Evolutionary conservation across 2,888 invertebrate species (phyloP).

Genomic region (Microplitis manilae): DNA sequence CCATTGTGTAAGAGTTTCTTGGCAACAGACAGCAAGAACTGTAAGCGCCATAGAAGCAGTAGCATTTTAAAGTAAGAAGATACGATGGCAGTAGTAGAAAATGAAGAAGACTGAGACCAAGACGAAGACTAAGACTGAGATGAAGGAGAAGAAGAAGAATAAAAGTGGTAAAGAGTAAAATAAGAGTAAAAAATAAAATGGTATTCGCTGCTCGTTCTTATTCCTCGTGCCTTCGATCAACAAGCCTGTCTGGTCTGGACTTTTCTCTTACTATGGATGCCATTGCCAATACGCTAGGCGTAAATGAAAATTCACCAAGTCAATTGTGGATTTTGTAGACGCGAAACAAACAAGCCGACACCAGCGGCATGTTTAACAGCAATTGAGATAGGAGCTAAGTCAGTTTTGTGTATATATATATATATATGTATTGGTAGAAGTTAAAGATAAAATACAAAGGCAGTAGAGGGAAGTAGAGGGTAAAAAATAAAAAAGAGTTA

Average conservation of each 20-base stretch:
- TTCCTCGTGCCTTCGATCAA: conserved; percentile 64
- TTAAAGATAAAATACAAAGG: not conserved
- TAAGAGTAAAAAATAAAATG: conserved; percentile 30
- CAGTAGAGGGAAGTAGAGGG: not conserved
- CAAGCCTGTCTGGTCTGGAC: conserved; percentile 53
- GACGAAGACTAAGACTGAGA: not conserved
- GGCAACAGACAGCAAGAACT: conserved; percentile 25
- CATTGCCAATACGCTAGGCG: not conserved
- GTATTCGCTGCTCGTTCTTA: conserved; percentile 55
- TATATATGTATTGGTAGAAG: conserved; percentile 7
- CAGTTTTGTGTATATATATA: not conserved
- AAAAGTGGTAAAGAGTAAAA: conserved; percentile 22
- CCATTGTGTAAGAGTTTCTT: conserved; percentile 22
- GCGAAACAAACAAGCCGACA: conserved; percentile 55
- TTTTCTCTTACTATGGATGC: conserved; percentile 23
- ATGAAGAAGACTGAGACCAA: conserved; percentile 14
- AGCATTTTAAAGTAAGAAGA: conserved; percentile 18
- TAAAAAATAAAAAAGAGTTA: not conserved
- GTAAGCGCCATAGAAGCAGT: conserved; percentile 35
- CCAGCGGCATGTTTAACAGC: conserved; percentile 35
- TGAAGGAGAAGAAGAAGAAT: conserved; percentile 35
- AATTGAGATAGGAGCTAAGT: not conserved
- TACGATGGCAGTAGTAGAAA: conserved; percentile 27
- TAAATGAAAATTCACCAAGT: conserved; percentile 59
- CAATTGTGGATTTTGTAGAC: conserved; percentile 46